Conservation (phyloP, 2,888 invertebrate genomes). For the Stenodema calcarata region DNA sequence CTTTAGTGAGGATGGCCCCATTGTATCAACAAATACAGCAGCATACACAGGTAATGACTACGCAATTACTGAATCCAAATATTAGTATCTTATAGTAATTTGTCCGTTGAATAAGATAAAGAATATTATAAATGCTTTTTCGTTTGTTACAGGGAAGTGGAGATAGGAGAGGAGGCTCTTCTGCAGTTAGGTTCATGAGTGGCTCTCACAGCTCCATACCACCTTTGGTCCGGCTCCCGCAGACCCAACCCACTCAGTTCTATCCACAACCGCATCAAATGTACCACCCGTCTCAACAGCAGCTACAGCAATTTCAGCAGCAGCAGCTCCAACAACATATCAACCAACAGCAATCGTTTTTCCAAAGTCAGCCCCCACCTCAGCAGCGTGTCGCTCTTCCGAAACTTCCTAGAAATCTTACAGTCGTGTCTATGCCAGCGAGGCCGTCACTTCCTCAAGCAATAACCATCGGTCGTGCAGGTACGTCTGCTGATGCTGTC, state of each 20-base stretch:
- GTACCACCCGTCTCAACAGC: background rate
- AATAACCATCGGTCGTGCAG: constrained; percentile 36
- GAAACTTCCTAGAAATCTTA: constrained; percentile 74
- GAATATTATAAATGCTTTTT: background rate
- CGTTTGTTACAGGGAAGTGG: background rate
- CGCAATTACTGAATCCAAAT: background rate
- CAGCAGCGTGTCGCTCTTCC: constrained; percentile 51
- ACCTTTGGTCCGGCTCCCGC: constrained; percentile 23
- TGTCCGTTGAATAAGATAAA: background rate
- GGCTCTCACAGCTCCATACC: background rate
- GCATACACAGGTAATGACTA: background rate
- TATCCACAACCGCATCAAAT: constrained; percentile 19
- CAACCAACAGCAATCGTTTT: constrained; percentile 35
- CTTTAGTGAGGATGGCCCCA: constrained; percentile 51
- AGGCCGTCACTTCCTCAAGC: constrained; percentile 34
- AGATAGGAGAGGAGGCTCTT: background rate
- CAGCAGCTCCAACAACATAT: constrained; percentile 11
- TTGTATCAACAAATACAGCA: constrained; percentile 37
- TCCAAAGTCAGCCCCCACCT: constrained; percentile 31
- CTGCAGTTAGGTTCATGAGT: background rate
- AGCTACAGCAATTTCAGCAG: background rate
- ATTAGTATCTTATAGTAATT: background rate
- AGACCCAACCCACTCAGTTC: constrained; percentile 22
- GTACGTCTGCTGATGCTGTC: background rate
- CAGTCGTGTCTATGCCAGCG: constrained; percentile 74